Percentiles rank a stretch among this genome's conserved stretches.
Conservation (phyloP, 1,140 invertebrate species). For the Drosophila mojavensis region DNA sequence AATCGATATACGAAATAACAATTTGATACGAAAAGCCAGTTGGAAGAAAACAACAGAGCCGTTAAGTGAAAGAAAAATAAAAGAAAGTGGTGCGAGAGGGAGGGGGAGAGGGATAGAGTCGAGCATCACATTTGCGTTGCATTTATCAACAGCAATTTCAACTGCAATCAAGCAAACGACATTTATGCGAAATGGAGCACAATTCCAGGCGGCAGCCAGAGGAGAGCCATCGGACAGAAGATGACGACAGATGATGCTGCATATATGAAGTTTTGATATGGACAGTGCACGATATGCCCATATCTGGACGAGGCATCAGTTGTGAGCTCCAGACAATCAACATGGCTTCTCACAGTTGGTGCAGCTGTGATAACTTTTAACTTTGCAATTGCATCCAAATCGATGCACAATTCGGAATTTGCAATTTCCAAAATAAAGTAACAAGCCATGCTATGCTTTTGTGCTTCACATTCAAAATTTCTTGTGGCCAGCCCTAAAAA, state of each 20-base stretch:
- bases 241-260: constrained; percentile 1
- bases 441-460: constrained; percentile 89
- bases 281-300: too few relatives aligned
- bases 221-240: neutral
- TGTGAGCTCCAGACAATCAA: too few relatives aligned
- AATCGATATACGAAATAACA: constrained; percentile 24
- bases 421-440: constrained; percentile 87
- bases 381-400: too few relatives aligned
- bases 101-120: neutral
- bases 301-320: too few relatives aligned
- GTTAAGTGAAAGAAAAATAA: neutral
- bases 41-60: neutral
- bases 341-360: too few relatives aligned
- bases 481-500: constrained; percentile 94
- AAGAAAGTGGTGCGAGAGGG: neutral
- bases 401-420: too few relatives aligned
- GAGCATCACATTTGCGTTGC: constrained; percentile 12
- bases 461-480: constrained; percentile 92
- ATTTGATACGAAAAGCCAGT: constrained; percentile 1
- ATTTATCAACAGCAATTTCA: constrained; percentile 9
- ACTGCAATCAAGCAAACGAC: constrained; percentile 11
- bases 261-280: constrained; percentile 2
- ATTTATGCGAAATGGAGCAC: constrained; percentile 17
- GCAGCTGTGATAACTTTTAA: too few relatives aligned
- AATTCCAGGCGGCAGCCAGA: neutral